Base-by-base conservation (phyloP, 1,140 invertebrate species). In the Apis cerana region DNA sequence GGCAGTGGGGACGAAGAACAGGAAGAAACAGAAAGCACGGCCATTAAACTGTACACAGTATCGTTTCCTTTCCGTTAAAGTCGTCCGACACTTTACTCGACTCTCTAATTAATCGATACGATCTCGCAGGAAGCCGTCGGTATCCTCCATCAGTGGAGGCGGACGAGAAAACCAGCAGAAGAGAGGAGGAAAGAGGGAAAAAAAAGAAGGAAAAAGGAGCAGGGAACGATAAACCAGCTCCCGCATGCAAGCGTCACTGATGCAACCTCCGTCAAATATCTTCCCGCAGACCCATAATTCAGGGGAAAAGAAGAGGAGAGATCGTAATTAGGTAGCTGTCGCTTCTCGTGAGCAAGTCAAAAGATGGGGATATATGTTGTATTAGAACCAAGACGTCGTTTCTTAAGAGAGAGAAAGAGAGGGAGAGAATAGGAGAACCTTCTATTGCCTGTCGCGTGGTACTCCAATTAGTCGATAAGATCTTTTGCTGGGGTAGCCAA, bases 381-480 rank as follows among this genome's bases (percentile, higher is more conserved):
- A 82, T 82, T 71, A 82, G 85, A 76, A 64, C 78, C 65, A 85
- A 79, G 82, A 87, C 86, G 75, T 75, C 75, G 77, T 68, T 43
- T 68, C 72, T 83, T 50, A 77, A 67, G 12, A 75, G 48, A 65
- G 61, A 56, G 5, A 43, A 5, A 43, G 33, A 43, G 33, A 75
- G 56, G 13, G 33, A 8, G 11, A 54, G 59, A 70, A n/a, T 15
- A 50, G 69, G 52, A 54, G 27, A 52, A 83, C 62, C 65, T 83
- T 88, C 87, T 82, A 85, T 88, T 56, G 80, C 61, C 71, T 65
- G 69, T 87, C 83, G 84, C 86, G 72, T 83, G 86, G 79, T 83
- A 71, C 79, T 85, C 87, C 86, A 88, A 88, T 88, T 88, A 88
- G 86, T 85, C 86, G 87, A 88, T 88, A 88, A 88, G 87, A 88